These are phyloP conservation scores for Phalanger gymnotis DNA, from an alignment of 2,797 vertebrate genomes.

Conservation along the genomic window DNA sequence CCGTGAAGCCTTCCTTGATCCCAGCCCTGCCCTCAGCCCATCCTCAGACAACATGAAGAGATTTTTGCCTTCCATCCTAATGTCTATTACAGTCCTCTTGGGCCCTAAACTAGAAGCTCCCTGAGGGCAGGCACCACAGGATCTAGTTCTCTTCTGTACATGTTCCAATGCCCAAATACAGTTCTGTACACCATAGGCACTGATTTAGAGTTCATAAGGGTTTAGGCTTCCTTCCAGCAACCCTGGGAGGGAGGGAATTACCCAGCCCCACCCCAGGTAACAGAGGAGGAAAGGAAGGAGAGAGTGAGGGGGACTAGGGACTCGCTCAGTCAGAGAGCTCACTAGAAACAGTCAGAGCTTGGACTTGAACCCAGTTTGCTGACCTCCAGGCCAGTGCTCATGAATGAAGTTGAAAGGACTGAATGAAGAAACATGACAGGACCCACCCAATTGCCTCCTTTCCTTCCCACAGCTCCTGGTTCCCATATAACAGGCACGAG, in stretches of 20 bases:
- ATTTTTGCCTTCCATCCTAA: neutral
- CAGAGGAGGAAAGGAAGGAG: neutral
- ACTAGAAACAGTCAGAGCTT: neutral
- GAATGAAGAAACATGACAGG: neutral
- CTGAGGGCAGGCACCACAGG: neutral
- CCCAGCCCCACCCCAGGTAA: neutral
- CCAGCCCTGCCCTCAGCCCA: neutral
- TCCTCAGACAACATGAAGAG: neutral
- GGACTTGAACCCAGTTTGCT: neutral
- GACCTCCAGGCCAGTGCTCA: neutral
- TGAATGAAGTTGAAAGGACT: neutral
- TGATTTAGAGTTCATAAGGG: neutral
- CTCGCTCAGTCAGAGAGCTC: neutral
- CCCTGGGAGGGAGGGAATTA: neutral
- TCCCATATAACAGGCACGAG: accelerated
- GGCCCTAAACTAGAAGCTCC: neutral
- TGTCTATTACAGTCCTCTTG: neutral
- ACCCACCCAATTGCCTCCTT: neutral
- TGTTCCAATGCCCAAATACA: neutral
- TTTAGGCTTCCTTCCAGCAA: neutral
- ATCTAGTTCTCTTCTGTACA: neutral
- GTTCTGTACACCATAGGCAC: neutral
- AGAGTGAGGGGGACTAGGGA: too few relatives aligned
- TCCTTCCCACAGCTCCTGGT: neutral
- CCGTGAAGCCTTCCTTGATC: neutral